phyloP scores from a whole-genome alignment of 2,797 vertebrate species.

The Tinamus major region DNA sequence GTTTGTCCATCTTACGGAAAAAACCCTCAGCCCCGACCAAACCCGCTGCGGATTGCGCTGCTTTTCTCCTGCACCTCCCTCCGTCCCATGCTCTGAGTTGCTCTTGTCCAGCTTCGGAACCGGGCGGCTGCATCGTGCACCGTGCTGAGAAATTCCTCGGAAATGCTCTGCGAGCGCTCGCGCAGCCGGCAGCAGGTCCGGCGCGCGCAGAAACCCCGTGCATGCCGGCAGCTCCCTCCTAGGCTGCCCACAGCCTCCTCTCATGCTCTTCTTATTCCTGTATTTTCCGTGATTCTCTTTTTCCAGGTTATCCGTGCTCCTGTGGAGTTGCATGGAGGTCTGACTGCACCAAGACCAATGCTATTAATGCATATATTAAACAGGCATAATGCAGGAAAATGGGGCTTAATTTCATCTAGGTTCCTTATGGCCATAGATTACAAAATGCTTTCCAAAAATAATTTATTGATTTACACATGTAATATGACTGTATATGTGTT shows the following conservation, averaged over 20 bases:
- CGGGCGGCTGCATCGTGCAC: rapidly evolving
- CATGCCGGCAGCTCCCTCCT: not conserved
- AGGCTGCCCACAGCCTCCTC: not conserved
- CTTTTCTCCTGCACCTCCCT: not conserved
- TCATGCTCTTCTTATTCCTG: rapidly evolving
- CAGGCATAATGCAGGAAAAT: not conserved
- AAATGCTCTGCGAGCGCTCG: not conserved
- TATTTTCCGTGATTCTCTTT: not conserved
- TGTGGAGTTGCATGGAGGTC: not conserved
- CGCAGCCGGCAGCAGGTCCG: not conserved
- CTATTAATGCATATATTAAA: not conserved
- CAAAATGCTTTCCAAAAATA: not conserved
- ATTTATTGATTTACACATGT: not conserved
- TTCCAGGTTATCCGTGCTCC: not conserved
- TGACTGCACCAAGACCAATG: not conserved
- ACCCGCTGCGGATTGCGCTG: rapidly evolving
- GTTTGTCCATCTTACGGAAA: not conserved
- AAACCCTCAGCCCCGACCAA: not conserved
- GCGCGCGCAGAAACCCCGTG: not conserved
- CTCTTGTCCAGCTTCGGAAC: not conserved
- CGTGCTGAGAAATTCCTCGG: rapidly evolving
- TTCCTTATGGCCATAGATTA: not conserved
- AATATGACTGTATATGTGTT: not conserved
- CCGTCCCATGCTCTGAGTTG: not conserved
- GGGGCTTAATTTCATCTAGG: not conserved